Base-by-base conservation (phyloP, 2,797 vertebrate species). In the Rallus crepitans region DNA sequence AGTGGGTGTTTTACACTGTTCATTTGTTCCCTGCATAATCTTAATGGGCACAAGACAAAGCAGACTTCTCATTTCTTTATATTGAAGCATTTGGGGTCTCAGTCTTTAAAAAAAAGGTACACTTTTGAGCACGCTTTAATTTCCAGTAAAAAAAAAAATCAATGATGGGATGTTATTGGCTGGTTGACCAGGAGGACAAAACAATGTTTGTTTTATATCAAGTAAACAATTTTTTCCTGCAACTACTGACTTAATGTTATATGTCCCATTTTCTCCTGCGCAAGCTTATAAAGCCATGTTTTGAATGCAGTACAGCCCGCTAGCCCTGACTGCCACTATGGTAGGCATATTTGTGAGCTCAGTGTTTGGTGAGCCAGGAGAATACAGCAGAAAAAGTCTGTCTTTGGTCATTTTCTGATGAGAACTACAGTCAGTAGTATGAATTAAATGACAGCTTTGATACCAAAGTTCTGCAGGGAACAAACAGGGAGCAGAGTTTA, bases 251-350 rank as follows among this genome's bases (percentile, higher is more conserved):
- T 56, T 31, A 66, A 40, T 55, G 68, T 40, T 13, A 0, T 28
- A 52, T 7, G 7, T 50, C 37, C 23, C 12, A 4, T 60, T 79
- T 91, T 37, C 48, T 70, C 68, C 27, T 31, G 30, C 47, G 27
- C 12, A 9, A 13, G 28, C 50, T 63, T 17, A 45, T 7, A 35
- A 33, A 73, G 69, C 48, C 11, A 6, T 5, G 7, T 14, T 84
- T 17, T 53, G 11, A 1, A 15, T 19, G 65, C 0, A 2, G 28
- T 18, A 15, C n/a, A 42, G 24, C n/a, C 37, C 0, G 0, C 2
- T 11, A 42, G 69, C 35, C 37, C 52, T 24, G 63, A 5, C 35
- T 42, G 45, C n/a, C 0, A 0, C 59, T n/a, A 2, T 3, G 1
- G 7, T 6, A 6, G 28, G 33, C 1, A 1, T 33, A 4, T n/a